Evolutionary conservation across 2,888 invertebrate genomes (phyloP), one percentile per base, ranked within the genome.

Genomic region (Caenorhabditis japonica): DNA sequence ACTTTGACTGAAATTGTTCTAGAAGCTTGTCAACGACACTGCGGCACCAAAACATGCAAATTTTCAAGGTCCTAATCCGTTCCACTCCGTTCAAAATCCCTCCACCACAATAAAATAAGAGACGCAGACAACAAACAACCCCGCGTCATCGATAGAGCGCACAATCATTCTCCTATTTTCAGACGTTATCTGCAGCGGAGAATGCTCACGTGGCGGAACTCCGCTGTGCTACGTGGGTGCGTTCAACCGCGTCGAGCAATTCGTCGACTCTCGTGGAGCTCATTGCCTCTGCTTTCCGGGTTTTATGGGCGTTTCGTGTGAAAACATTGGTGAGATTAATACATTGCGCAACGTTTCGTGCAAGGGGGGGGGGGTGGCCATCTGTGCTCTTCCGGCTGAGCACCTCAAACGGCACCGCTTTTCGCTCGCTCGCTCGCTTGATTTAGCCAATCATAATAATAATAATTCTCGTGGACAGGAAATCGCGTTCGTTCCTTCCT

Each of bases 261-360:
- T 73, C 44, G 49, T 66, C 17, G 76, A 79, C 36, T 27, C 58
- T 7, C 49, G 66, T n/a, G 79, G 79, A 33, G 81, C 76, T 2
- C 86, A 86, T 46, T 86, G 86, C 55, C 66, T 83, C 0, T 86
- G 86, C 60, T 87, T 71, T 58, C 83, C 83, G 13, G 86, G 86
- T n/a, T 86, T 75, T 55, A 77, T 77, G 10, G 82, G 83, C 13
- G 59, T 80, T 10, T 75, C 81, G 13, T 85, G 85, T 55, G 82
- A 73, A 10, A 59, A 34, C n/a, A 72, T 75, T 21, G 80, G 80
- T 80, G 56, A 59, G 76, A 53, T 38, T 30, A 58, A 46, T 41
- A 27, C 25, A 30, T 68, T 68, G 44, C 68, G 68, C 68, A 68
- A 68, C 68, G 59, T 68, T 68, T 68, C 52, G 25, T 46, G 33